Conservation (phyloP, 2,888 invertebrate species). For the Trimorus sp. region DNA sequence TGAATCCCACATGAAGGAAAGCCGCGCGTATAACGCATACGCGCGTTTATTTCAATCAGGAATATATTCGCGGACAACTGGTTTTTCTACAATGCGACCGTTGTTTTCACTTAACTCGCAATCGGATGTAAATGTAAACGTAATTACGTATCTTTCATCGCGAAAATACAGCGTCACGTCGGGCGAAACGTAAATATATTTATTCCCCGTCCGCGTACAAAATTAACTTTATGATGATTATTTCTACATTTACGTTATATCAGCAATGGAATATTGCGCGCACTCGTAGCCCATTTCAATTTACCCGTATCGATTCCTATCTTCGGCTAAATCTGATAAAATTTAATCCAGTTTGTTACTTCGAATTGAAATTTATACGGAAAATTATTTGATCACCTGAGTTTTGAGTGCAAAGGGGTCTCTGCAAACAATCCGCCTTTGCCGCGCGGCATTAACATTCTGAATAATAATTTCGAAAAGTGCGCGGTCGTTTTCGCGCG, state of each 20-base stretch:
- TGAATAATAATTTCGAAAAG: no score
- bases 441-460: no score
- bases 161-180: conserved; percentile 9
- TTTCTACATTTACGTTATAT: conserved; percentile 39
- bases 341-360: conserved; percentile 17
- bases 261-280: conserved; percentile 20
- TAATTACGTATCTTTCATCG: conserved; percentile 49
- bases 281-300: conserved; percentile 27
- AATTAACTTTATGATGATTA: conserved; percentile 35
- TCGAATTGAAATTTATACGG: neutral
- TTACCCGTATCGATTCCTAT: conserved; percentile 43
- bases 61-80: conserved; percentile 34
- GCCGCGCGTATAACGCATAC: conserved; percentile 34
- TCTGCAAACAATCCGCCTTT: no score
- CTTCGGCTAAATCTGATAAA: conserved; percentile 36
- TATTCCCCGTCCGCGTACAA: conserved; percentile 21
- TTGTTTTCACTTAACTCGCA: conserved; percentile 46
- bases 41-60: conserved; percentile 52
- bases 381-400: conserved; percentile 4
- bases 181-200: conserved; percentile 38
- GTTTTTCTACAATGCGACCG: conserved; percentile 41
- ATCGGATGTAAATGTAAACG: conserved; percentile 45
- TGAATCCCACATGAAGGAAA: conserved; percentile 49
- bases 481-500: no score
- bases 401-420: neutral